Evolutionary conservation across 2,888 invertebrate species (phyloP).

Genomic region (Apoda limacodes): DNA sequence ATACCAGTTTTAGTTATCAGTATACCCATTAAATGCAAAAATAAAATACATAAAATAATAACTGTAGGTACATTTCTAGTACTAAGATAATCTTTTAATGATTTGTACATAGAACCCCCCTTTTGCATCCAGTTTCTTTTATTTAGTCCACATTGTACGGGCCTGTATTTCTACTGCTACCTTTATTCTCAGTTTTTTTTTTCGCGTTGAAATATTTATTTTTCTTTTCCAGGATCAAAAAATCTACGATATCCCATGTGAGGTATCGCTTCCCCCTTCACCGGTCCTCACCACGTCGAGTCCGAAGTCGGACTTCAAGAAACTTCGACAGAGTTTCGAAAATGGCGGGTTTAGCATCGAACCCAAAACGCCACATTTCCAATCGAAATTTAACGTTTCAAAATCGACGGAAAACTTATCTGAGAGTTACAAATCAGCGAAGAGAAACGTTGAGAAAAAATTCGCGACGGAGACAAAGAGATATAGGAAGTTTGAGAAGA

Average conservation of each 20-base stretch:
- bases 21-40: too few relatives aligned
- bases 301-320: constrained; percentile 38
- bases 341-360: constrained; percentile 20
- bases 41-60: too few relatives aligned
- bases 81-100: too few relatives aligned
- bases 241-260: constrained; percentile 52
- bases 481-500: constrained; percentile 24
- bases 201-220: too few relatives aligned
- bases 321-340: constrained; percentile 44
- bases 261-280: constrained; percentile 25
- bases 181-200: background rate
- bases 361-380: constrained; percentile 23
- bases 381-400: constrained; percentile 22
- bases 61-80: too few relatives aligned
- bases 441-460: constrained; percentile 26
- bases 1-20: too few relatives aligned
- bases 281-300: constrained; percentile 22
- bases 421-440: constrained; percentile 21
- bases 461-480: constrained; percentile 35
- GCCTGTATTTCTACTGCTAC: too few relatives aligned
- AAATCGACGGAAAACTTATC: constrained; percentile 30
- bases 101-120: too few relatives aligned
- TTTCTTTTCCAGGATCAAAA: constrained; percentile 39
- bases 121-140: too few relatives aligned
- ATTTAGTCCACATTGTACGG: too few relatives aligned